Base-by-base conservation (phyloP, 1,140 invertebrate species). In the Leptopilina boulardi region DNA sequence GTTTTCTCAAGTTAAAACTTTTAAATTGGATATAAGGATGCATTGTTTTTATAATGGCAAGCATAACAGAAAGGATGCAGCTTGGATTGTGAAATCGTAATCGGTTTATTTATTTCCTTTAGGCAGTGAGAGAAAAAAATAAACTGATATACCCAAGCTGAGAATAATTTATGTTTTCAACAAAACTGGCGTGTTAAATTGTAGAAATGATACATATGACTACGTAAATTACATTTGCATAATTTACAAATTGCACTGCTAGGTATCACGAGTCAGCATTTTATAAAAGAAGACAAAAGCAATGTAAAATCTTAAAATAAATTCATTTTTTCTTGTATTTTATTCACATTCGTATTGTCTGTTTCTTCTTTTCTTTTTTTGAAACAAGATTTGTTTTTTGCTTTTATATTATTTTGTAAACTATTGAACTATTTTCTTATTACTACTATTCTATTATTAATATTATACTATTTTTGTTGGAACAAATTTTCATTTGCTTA, bases 41-140 rank as follows among this genome's bases (percentile, higher is more conserved):
- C 77, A 78, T 78, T 78, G 77, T 78, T 75, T 78, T 75, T 72
- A 66, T 78, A 73, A 78, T 78, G 59, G 42, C 54, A 74, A 38
- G 34, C 8, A 38, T 2, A 38, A 38, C 34, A 38, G 34, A 30
- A 21, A 56, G 30, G 41, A 59, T 41, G 13, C 47, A n/a, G n/a
- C 51, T 66, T 4, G 59, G 59, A 30, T 30, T 66, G 13, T n/a
- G 23, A 30, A 66, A 23, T 8, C 3, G 26, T 66, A 66, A 66
- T 66, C 59, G 59, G 59, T 66, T 66, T 66, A 1, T 8, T 66
- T 66, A 11, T 26, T 30, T 66, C 11, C 21, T 66, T 11, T 23
- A 30, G 15, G 1, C 13, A 13, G 1, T 30, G 11, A 30, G 26
- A 3, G 13, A n/a, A 66, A 1, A 30, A 66, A 15, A 26, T 13